These are phyloP conservation scores for Tetropium fuscum DNA, from an alignment of 2,888 invertebrate genomes.

Conservation along the genomic window DNA sequence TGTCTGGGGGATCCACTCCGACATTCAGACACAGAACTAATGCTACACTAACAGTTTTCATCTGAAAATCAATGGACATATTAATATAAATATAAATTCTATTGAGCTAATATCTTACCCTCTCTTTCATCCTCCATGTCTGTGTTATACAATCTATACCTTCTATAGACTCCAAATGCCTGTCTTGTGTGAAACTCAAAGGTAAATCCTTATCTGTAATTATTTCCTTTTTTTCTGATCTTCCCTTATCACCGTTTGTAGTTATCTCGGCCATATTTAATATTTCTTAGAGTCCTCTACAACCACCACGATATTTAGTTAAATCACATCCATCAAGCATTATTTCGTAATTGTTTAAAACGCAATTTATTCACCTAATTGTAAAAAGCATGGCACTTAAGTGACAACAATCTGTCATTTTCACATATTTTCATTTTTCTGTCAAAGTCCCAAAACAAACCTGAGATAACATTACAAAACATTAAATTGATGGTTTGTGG, in stretches of 20 bases:
- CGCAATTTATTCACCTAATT: slow-evolving; percentile 33
- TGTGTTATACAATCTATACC: slow-evolving; percentile 76
- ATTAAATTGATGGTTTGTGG: too few relatives aligned
- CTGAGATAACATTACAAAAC: too few relatives aligned
- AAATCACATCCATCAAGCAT: slow-evolving; percentile 27
- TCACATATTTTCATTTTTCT: slow-evolving; percentile 3
- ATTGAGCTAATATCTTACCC: slow-evolving; percentile 69
- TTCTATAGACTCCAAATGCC: slow-evolving; percentile 81
- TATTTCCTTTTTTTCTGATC: slow-evolving; percentile 31
- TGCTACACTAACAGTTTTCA: slow-evolving; percentile 99
- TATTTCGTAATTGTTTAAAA: slow-evolving; percentile 32
- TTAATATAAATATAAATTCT: not conserved
- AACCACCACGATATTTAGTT: slow-evolving; percentile 4
- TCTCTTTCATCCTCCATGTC: slow-evolving; percentile 93
- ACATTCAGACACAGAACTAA: slow-evolving; percentile 97
- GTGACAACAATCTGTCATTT: slow-evolving; percentile 28
- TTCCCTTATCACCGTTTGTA: slow-evolving; percentile 30
- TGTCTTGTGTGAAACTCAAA: slow-evolving; percentile 78
- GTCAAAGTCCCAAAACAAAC: slow-evolving; percentile 5
- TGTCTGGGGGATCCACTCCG: slow-evolving; percentile 99
- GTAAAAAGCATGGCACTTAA: slow-evolving; percentile 33
- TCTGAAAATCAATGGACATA: slow-evolving; percentile 69
- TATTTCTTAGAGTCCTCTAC: slow-evolving; percentile 2
- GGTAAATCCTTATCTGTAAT: slow-evolving; percentile 76
- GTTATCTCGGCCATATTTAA: slow-evolving; percentile 39